Percentiles rank a stretch among this genome's conserved stretches.
Evolutionary conservation across 2,113 vertebrate species (phyloP).

Genomic region (Dolichallabes microphthalmus): DNA sequence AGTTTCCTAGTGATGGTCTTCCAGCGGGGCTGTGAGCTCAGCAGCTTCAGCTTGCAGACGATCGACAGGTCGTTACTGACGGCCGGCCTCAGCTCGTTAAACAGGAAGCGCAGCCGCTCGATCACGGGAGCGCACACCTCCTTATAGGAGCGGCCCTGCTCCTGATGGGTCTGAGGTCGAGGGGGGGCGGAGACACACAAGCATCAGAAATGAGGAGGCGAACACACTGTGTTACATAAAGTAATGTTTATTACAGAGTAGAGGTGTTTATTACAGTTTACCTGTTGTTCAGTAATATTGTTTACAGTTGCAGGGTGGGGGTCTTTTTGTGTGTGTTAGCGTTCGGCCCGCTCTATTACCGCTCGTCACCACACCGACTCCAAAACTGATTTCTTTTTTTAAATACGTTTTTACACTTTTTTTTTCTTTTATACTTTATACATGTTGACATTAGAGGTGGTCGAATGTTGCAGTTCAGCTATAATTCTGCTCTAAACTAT

Average conservation of each 20-base stretch:
- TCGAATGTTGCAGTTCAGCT: too few relatives aligned
- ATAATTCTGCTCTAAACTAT: too few relatives aligned
- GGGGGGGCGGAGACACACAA: too few relatives aligned
- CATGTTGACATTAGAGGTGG: too few relatives aligned
- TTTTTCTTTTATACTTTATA: too few relatives aligned
- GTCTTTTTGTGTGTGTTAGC: too few relatives aligned
- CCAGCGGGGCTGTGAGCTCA: slow-evolving; percentile 94
- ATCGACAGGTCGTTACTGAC: slow-evolving; percentile 94
- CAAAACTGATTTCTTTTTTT: too few relatives aligned
- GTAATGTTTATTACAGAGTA: not conserved
- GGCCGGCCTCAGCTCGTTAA: slow-evolving; percentile 93
- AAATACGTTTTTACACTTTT: too few relatives aligned
- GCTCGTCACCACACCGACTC: too few relatives aligned
- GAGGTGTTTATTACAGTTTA: not conserved
- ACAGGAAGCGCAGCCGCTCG: slow-evolving; percentile 92
- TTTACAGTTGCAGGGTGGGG: too few relatives aligned
- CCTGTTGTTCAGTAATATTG: too few relatives aligned
- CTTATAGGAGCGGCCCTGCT: slow-evolving; percentile 97
- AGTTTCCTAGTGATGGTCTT: slow-evolving; percentile 89
- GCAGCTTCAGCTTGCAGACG: slow-evolving; percentile 90
- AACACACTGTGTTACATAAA: not conserved
- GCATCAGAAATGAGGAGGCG: not conserved
- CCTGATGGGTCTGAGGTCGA: slow-evolving; percentile 87
- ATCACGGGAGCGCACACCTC: slow-evolving; percentile 97
- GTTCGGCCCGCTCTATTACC: too few relatives aligned